Percentiles rank a stretch among this genome's conserved stretches.
These are phyloP conservation scores for Istiophorus platypterus DNA, from an alignment of 2,113 vertebrate species.

Conservation along the genomic window DNA sequence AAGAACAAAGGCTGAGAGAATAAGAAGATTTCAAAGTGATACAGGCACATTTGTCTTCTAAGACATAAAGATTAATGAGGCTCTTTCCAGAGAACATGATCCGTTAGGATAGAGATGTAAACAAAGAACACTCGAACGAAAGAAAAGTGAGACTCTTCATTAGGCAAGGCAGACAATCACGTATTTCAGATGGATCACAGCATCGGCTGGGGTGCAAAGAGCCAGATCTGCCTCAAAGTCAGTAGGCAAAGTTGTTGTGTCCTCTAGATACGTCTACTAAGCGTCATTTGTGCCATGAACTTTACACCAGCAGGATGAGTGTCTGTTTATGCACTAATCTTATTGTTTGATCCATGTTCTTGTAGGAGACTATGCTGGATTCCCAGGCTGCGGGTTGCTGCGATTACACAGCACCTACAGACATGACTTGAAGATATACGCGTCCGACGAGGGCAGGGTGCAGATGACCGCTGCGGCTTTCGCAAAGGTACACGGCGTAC, in stretches of 20 bases:
- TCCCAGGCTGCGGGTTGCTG: slow-evolving; percentile 96
- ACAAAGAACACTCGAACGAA: neutral
- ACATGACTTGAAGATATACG: slow-evolving; percentile 98
- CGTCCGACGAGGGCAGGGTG: slow-evolving; percentile 96
- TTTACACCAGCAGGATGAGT: neutral
- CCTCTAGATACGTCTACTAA: no score
- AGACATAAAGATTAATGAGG: neutral
- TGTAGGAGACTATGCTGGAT: slow-evolving; percentile 97
- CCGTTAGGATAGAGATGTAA: neutral
- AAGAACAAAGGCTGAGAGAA: neutral
- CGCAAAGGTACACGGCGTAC: slow-evolving; percentile 89
- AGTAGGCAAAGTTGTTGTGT: no score
- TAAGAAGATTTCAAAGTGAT: neutral
- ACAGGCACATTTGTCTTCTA: neutral
- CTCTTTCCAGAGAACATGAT: neutral
- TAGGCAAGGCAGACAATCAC: neutral
- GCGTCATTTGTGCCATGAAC: no score
- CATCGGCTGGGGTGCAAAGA: neutral
- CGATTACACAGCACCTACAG: slow-evolving; percentile 97
- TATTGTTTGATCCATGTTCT: neutral
- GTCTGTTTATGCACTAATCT: neutral
- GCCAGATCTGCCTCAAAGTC: no score
- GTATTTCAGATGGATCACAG: neutral
- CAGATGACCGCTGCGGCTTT: slow-evolving; percentile 99
- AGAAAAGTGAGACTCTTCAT: slow-evolving; percentile 2